A percentile compares a stretch with the other conserved stretches of the same genome.
These are phyloP conservation scores for Teleogryllus oceanicus DNA, from an alignment of 2,888 invertebrate species.

Conservation along the genomic window DNA sequence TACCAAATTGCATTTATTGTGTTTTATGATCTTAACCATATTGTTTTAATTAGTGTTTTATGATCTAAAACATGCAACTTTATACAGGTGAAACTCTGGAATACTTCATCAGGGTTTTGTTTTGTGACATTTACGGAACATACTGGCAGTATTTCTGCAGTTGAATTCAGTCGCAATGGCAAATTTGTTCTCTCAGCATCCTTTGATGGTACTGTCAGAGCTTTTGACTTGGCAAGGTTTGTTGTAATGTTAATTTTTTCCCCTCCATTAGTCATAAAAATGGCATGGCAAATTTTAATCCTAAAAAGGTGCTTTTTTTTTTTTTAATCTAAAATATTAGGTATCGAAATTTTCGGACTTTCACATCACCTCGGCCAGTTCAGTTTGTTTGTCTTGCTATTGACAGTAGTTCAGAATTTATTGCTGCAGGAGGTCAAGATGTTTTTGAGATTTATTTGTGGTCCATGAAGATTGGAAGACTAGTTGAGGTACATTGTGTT, in stretches of 20 bases:
- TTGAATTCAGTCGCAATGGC: constrained; percentile 85
- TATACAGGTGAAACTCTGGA: constrained; percentile 83
- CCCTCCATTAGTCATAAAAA: not conserved
- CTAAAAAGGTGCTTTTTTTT: not conserved
- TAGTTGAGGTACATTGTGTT: constrained; percentile 70
- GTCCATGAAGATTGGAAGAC: constrained; percentile 88
- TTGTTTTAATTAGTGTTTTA: too few species aligned
- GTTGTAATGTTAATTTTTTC: constrained; percentile 24
- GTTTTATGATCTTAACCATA: too few species aligned
- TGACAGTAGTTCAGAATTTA: constrained; percentile 86
- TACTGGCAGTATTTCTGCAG: constrained; percentile 73
- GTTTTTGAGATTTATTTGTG: constrained; percentile 93
- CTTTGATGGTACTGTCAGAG: constrained; percentile 94
- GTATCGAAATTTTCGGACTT: constrained; percentile 96
- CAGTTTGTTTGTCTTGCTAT: constrained; percentile 89
- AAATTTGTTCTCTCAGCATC: constrained; percentile 91
- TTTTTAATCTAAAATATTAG: constrained; percentile 51
- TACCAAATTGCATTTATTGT: too few species aligned
- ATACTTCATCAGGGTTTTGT: constrained; percentile 84
- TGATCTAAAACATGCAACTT: too few species aligned
- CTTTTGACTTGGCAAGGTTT: constrained; percentile 86
- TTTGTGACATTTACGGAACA: constrained; percentile 95
- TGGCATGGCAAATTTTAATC: not conserved
- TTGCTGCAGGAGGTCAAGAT: constrained; percentile 93
- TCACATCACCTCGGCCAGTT: constrained; percentile 85